Evolutionary conservation across 1,140 invertebrate genomes (phyloP).

Genomic region (Camponotus vicinus): DNA sequence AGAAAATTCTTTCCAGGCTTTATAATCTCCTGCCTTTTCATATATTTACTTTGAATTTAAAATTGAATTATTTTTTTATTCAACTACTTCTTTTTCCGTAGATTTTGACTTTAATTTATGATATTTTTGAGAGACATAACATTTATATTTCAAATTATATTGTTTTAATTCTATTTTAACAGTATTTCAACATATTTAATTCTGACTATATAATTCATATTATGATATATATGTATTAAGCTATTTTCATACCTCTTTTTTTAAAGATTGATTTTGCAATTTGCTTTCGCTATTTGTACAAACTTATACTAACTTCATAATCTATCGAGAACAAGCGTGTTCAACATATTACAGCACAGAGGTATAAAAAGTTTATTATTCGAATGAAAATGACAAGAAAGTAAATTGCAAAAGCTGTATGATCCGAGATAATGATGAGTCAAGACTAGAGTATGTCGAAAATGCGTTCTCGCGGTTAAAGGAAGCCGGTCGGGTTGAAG

Average conservation of each 20-base stretch:
- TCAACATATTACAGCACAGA: not conserved
- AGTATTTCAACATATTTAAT: not conserved
- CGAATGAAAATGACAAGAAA: constrained; percentile 15
- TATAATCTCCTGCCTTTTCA: not conserved
- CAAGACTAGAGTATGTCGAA: constrained; percentile 5
- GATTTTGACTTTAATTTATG: not conserved
- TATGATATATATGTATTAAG: not conserved
- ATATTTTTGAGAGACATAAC: not conserved
- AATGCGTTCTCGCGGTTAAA: constrained; percentile 25
- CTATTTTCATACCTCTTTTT: not conserved
- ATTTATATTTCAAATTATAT: constrained; percentile 4
- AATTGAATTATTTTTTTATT: not conserved
- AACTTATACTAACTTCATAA: not conserved
- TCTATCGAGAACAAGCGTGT: too few species aligned
- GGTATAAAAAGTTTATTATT: constrained; percentile 13
- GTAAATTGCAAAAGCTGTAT: constrained; percentile 7
- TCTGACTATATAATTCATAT: not conserved
- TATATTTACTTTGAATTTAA: not conserved
- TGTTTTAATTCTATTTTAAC: not conserved
- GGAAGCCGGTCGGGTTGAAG: constrained; percentile 18
- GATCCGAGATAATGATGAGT: constrained; percentile 26
- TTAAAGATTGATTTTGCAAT: not conserved
- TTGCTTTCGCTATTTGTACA: not conserved
- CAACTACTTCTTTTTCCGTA: not conserved
- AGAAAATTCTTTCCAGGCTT: not conserved